Conservation (phyloP, 2,888 invertebrate species). For the Sturmia bella region DNA sequence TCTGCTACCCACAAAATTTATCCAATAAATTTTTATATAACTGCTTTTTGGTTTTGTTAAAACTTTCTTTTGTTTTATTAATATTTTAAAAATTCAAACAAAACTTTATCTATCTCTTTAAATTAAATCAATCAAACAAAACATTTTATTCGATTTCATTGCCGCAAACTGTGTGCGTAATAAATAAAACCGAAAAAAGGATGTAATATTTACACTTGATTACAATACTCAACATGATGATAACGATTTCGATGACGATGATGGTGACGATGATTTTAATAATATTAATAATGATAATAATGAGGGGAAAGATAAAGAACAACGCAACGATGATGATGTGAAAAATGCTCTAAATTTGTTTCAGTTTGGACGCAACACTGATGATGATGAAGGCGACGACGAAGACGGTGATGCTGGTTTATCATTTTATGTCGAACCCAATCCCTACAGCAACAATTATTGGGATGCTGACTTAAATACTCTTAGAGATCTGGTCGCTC, state of each 20-base stretch:
- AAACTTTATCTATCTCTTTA: conserved; percentile 64
- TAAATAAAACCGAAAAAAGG: conserved; percentile 68
- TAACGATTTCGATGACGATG: conserved; percentile 69
- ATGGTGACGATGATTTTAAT: conserved; percentile 67
- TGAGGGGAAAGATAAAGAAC: conserved; percentile 70
- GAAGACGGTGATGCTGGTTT: conserved; percentile 72
- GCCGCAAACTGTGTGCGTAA: conserved; percentile 59
- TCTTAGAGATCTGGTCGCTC: too few species aligned
- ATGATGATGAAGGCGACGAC: conserved; percentile 76
- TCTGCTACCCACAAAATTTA: conserved; percentile 10
- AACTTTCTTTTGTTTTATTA: conserved; percentile 39
- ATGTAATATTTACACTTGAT: conserved; percentile 76
- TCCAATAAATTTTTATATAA: conserved; percentile 29
- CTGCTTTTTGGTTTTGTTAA: conserved; percentile 50
- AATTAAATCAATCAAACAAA: conserved; percentile 45
- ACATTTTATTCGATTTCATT: conserved; percentile 69
- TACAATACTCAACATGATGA: conserved; percentile 73
- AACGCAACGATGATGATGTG: conserved; percentile 69
- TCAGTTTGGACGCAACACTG: conserved; percentile 74
- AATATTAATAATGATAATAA: conserved; percentile 72
- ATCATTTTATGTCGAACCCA: conserved; percentile 52
- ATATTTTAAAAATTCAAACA: conserved; percentile 63
- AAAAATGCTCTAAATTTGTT: conserved; percentile 74
- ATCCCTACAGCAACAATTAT: conserved; percentile 73
- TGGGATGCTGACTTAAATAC: conserved; percentile 77